phyloP scores from a whole-genome alignment of 2,113 vertebrate genomes.

The Baryphthengus martii region DNA sequence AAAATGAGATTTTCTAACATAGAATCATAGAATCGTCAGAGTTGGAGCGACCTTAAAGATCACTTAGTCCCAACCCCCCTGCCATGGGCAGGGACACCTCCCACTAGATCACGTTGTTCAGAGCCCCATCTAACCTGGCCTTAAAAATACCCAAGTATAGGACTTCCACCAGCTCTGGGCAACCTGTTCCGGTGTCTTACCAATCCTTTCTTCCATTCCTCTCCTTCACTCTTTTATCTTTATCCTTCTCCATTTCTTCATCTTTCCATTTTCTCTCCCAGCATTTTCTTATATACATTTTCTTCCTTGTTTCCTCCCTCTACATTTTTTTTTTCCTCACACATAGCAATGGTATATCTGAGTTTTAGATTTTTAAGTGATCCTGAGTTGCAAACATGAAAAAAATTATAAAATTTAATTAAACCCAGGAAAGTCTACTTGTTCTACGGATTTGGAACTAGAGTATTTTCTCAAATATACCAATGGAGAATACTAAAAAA shows the following conservation, averaged over 20 bases:
- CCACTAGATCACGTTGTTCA: too few species aligned
- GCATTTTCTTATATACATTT: not conserved
- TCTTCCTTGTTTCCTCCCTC: not conserved
- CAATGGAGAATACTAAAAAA: not conserved
- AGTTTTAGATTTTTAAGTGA: not conserved
- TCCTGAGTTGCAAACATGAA: not conserved
- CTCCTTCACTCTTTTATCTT: not conserved
- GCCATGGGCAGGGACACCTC: too few species aligned
- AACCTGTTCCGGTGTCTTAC: too few species aligned
- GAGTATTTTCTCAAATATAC: not conserved
- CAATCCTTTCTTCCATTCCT: not conserved
- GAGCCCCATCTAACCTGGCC: too few species aligned
- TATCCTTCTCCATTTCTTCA: not conserved
- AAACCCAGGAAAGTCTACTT: rapidly evolving
- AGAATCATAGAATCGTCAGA: too few species aligned
- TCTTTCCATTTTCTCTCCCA: not conserved
- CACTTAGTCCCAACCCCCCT: too few species aligned
- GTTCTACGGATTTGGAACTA: not conserved
- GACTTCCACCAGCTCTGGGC: too few species aligned
- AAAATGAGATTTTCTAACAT: too few species aligned
- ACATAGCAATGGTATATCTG: not conserved
- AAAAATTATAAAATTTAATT: not conserved
- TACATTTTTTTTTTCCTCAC: not conserved
- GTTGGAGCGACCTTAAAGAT: too few species aligned
- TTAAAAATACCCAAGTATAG: too few species aligned